Evolutionary conservation across 2,113 vertebrate genomes (phyloP).

Genomic region (Neotragus moschatus): DNA sequence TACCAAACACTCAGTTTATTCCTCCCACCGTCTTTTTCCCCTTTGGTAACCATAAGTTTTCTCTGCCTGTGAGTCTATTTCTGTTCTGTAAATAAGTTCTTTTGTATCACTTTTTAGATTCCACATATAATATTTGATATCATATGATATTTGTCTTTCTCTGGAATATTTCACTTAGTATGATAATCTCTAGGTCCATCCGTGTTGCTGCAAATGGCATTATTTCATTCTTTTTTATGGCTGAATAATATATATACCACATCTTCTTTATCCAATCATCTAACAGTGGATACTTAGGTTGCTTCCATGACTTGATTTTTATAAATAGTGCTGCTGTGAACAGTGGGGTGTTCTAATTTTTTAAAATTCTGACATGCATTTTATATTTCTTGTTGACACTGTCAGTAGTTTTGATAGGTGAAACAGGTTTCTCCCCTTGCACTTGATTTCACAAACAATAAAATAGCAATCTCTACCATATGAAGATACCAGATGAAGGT

Average conservation of each 20-base stretch:
- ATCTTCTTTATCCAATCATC: neutral
- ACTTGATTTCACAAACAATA: conserved; percentile 33
- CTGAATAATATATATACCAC: neutral
- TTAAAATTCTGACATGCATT: neutral
- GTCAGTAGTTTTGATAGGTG: neutral
- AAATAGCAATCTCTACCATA: conserved; percentile 15
- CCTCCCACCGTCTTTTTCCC: neutral
- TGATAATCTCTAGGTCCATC: neutral
- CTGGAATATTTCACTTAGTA: neutral
- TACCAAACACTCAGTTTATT: neutral
- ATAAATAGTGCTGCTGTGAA: neutral
- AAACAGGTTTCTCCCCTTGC: conserved; percentile 35
- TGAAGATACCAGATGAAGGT: conserved; percentile 21
- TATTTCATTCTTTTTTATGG: neutral
- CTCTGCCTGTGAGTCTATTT: neutral
- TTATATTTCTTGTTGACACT: conserved; percentile 26
- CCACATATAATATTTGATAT: neutral
- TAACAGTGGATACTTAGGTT: neutral
- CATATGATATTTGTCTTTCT: neutral
- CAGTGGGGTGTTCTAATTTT: neutral
- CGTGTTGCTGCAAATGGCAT: neutral
- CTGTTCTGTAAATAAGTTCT: neutral
- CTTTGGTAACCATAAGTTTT: neutral
- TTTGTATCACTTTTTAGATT: neutral
- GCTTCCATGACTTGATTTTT: neutral